These are phyloP conservation scores for Enteromius thamalakanensis DNA, from an alignment of 2,797 vertebrate genomes.

Conservation along the genomic window DNA sequence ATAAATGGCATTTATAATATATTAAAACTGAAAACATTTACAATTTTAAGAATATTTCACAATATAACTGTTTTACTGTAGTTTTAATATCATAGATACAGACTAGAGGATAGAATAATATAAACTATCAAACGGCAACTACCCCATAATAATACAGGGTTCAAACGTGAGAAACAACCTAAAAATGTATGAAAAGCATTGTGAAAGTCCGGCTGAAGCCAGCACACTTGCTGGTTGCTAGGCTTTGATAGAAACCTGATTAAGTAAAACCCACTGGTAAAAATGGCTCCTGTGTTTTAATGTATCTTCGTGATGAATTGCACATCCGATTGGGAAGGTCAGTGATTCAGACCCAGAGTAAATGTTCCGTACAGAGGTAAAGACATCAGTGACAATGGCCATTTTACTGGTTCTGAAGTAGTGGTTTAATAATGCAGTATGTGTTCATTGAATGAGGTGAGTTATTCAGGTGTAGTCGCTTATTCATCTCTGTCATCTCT, in stretches of 20 bases:
- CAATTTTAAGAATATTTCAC: not conserved
- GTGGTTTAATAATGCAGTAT: constrained; percentile 36
- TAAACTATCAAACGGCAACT: not conserved
- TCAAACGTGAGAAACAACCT: not conserved
- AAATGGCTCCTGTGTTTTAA: not conserved
- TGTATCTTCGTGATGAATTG: constrained; percentile 23
- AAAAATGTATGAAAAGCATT: not conserved
- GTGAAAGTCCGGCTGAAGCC: not conserved
- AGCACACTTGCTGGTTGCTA: not conserved
- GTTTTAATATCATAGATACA: not conserved
- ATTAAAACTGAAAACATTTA: not conserved
- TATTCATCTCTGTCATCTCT: constrained; percentile 42
- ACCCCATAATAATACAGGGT: not conserved
- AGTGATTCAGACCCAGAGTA: constrained; percentile 49
- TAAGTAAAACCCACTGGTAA: not conserved
- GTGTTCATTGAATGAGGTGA: constrained; percentile 48
- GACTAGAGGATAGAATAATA: not conserved
- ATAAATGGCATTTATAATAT: not conserved
- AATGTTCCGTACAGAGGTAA: constrained; percentile 33
- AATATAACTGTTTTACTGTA: not conserved
- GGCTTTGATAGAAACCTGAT: constrained; percentile 2
- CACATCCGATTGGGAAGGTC: constrained; percentile 32
- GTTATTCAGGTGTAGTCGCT: constrained; percentile 40
- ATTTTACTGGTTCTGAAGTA: constrained; percentile 9
- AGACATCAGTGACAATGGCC: constrained; percentile 37